Base-by-base conservation (phyloP, 2,113 vertebrate species). In the Erinaceus europaeus region DNA sequence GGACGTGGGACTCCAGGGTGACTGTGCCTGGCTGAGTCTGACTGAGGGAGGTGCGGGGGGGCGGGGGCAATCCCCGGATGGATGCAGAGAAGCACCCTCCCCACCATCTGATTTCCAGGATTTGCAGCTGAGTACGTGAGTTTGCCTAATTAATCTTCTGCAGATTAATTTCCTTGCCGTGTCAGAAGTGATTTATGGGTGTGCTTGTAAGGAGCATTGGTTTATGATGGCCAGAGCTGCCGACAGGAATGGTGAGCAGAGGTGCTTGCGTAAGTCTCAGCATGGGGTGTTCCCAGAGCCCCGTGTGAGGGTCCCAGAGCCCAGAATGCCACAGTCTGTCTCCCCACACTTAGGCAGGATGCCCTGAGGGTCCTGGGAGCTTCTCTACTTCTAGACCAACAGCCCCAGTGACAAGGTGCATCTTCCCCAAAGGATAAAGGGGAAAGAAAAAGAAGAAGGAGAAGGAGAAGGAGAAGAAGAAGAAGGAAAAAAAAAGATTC, bases 141-240 rank as follows among this genome's bases (percentile, higher is more conserved):
- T 61, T 68, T 50, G 84, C 77, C 91, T 94, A 94, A 94, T 95
- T 95, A 95, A 94, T 93, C 90, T 93, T 94, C n/a, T 68, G 76
- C 68, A 90, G 75, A 91, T 94, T 84, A 92, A 93, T 90, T 92
- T 92, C 79, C 68, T 92, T 64, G 55, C 74, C 42, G 14, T 61
- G 78, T 94, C 87, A 87, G 92, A 87, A 79, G 46, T 94, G 92
- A 94, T 90, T 89, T 89, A 93, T 94, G 90, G 65, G 74, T 2
- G 1, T 2, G 2, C 50, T 34, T 86, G 23, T 65, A 73, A 65
- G 32, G 57, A 64, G 73, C 89, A 38, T 68, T 78, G 5, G 52
- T 67, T 59, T 81, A 0, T 59, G 81, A 48, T 79, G 46, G 74
- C 68, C 71, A 82, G 65, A 80, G 59, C 52, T 21, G 0, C n/a